Conservation (phyloP, 2,113 vertebrate species). For the Amblyopsis rosae region DNA sequence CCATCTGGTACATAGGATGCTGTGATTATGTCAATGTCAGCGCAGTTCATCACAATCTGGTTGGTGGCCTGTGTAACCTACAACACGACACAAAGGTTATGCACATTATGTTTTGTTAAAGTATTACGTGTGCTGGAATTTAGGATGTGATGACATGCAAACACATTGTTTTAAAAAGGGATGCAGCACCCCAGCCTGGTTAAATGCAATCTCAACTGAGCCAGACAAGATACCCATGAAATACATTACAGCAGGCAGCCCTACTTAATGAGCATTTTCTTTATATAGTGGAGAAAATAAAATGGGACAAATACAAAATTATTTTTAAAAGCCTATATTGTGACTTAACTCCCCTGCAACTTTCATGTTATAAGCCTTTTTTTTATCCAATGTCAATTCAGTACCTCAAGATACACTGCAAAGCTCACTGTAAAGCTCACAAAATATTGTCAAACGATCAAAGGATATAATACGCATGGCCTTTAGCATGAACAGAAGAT, state of each 20-base stretch:
- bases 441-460: not conserved
- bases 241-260: not conserved
- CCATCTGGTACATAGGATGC: conserved; percentile 92
- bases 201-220: not conserved
- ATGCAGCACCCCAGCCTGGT: not conserved
- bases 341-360: not conserved
- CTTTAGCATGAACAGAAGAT: conserved; percentile 23
- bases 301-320: not conserved
- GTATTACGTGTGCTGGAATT: not conserved
- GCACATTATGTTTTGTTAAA: not conserved
- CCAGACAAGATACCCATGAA: not conserved
- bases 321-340: no score
- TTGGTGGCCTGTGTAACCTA: conserved; percentile 95
- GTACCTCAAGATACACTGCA: not conserved
- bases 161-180: not conserved
- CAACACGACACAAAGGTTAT: conserved; percentile 47
- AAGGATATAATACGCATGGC: conserved; percentile 28
- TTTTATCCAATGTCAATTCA: no score
- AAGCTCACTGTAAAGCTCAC: not conserved
- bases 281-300: not conserved
- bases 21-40: conserved; percentile 98
- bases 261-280: not conserved
- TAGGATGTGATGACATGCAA: not conserved
- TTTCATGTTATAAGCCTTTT: no score
- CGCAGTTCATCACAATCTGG: conserved; percentile 99